Evolutionary conservation across 2,113 vertebrate genomes (phyloP).

Genomic region (Vulpes lagopus): DNA sequence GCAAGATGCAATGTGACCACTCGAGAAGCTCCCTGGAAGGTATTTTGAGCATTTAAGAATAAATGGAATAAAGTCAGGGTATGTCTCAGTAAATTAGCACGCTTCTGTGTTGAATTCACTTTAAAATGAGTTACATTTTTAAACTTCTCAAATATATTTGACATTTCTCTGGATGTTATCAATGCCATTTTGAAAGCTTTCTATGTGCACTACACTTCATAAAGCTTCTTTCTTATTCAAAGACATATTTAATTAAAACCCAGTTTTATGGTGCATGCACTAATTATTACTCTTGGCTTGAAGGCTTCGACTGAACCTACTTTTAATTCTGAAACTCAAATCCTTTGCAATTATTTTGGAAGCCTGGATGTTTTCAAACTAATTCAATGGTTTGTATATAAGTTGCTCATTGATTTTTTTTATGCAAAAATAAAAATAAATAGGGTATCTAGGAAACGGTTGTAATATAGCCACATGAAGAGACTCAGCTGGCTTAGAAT

Average conservation of each 20-base stretch:
- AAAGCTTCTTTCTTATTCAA: constrained; percentile 38
- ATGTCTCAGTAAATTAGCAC: neutral
- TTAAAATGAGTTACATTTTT: constrained; percentile 21
- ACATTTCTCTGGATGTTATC: constrained; percentile 30
- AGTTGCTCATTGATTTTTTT: constrained; percentile 14
- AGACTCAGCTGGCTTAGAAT: neutral
- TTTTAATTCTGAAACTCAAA: constrained; percentile 65
- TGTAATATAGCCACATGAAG: rapidly evolving
- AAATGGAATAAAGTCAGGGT: neutral
- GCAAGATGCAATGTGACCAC: rapidly evolving
- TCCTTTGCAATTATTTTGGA: constrained; percentile 42
- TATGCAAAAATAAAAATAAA: constrained; percentile 32
- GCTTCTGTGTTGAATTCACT: neutral
- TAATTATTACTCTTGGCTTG: constrained; percentile 81
- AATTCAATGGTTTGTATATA: constrained; percentile 24
- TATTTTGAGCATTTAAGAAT: neutral
- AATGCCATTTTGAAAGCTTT: constrained; percentile 27
- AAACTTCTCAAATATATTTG: neutral
- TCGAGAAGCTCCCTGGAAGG: neutral
- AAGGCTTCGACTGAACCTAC: constrained; percentile 75
- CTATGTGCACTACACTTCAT: neutral
- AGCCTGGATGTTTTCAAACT: constrained; percentile 70
- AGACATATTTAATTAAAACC: constrained; percentile 84
- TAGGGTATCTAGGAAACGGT: neutral
- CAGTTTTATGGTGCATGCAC: constrained; percentile 71